Conservation (phyloP, 2,888 invertebrate species). For the Mactromeris polynyma region DNA sequence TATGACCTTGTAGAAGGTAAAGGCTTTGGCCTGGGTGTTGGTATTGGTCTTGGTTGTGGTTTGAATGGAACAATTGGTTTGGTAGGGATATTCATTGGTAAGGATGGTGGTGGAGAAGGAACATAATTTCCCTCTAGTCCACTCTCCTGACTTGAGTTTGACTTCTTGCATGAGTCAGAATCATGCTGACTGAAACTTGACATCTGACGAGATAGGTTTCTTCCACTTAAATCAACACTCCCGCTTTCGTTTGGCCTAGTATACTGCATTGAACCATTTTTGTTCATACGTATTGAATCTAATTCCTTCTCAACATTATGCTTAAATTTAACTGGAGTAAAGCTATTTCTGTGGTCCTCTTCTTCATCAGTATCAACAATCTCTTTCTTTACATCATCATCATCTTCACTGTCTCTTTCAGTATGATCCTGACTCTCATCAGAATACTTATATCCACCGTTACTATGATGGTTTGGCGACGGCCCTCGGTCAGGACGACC, state of each 20-base stretch:
- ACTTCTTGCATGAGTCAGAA: constrained; percentile 51
- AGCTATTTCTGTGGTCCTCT: constrained; percentile 65
- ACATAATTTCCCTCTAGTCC: constrained; percentile 26
- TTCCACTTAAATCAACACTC: constrained; percentile 67
- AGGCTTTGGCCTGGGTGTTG: constrained; percentile 73
- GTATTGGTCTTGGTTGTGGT: constrained; percentile 59
- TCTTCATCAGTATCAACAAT: constrained; percentile 67
- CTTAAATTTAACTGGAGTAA: constrained; percentile 67
- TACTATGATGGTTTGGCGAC: constrained; percentile 43
- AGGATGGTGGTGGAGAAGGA: constrained; percentile 71
- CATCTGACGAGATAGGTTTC: constrained; percentile 71
- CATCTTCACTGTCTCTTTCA: constrained; percentile 70
- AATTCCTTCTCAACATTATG: constrained; percentile 79
- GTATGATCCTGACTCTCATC: constrained; percentile 61
- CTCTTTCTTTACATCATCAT: constrained; percentile 62
- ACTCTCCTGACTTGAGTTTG: constrained; percentile 44
- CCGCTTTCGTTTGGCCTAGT: constrained; percentile 60
- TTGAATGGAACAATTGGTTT: constrained; percentile 52
- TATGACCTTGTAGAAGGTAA: constrained; percentile 55
- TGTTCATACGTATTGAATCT: constrained; percentile 71
- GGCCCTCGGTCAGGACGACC: constrained; percentile 24
- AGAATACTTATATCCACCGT: constrained; percentile 63
- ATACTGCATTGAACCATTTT: constrained; percentile 58
- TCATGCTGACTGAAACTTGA: constrained; percentile 78
- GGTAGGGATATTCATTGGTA: constrained; percentile 69